A percentile compares a stretch with the other conserved stretches of the same genome.
Evolutionary conservation across 2,797 vertebrate genomes (phyloP).

Genomic region (Apodemus agrarius): DNA sequence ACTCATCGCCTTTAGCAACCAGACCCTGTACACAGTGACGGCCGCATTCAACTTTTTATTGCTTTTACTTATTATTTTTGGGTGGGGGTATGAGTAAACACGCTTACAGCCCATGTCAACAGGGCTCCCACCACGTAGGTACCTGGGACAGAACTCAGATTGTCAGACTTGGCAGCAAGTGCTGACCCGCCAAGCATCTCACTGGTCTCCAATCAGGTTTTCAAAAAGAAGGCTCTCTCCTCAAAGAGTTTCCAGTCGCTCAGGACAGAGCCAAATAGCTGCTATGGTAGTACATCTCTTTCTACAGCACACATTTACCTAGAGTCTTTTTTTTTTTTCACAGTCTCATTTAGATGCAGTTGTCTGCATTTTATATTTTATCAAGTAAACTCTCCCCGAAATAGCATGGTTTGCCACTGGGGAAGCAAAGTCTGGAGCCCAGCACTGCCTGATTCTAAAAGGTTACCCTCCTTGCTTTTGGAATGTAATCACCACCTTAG

Average conservation of each 20-base stretch:
- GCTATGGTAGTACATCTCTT: neutral
- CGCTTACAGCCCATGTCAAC: neutral
- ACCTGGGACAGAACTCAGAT: neutral
- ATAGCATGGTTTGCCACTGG: neutral
- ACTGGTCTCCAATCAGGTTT: neutral
- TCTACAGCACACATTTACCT: neutral
- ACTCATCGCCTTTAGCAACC: neutral
- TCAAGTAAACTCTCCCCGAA: neutral
- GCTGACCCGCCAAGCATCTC: neutral
- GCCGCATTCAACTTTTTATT: neutral
- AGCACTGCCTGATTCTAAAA: neutral
- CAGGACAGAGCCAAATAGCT: neutral
- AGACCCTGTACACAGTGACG: neutral
- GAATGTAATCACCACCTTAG: neutral
- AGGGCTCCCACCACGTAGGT: neutral
- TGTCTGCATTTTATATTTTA: neutral
- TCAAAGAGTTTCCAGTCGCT: neutral
- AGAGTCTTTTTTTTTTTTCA: neutral
- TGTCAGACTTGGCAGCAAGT: neutral
- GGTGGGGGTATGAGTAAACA: neutral
- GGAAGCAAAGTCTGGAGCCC: neutral
- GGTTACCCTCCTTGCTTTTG: neutral
- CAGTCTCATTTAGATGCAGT: neutral
- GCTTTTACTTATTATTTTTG: neutral
- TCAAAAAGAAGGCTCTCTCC: neutral